Base-by-base conservation (phyloP, 2,888 invertebrate species). In the Neoaliturus tenellus region DNA sequence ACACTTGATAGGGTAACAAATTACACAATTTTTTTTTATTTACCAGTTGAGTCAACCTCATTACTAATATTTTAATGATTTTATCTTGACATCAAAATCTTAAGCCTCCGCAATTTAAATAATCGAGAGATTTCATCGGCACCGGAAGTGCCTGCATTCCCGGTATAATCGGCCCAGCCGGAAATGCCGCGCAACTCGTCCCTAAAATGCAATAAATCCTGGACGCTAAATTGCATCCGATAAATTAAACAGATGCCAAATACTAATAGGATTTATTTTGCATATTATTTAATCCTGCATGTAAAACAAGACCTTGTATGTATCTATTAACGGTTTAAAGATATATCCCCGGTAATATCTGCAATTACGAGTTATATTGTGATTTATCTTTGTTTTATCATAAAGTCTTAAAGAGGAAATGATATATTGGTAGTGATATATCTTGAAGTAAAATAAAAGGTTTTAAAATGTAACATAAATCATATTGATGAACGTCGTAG, bases 191-290 rank as follows among this genome's bases (percentile, higher is more conserved):
- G 69, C 2, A n/a, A n/a, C 23, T 39, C 67, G n/a, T 67, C 10
- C 25, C 39, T 33, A 4, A 1, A 31, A 23, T 23, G 23, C 23
- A 69, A 69, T 69, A 69, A 69, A 69, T 69, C 69, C 0, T 20
- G 39, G 5, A n/a, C 20, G 17, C 5, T 4, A 35, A 69, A 69
- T 69, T 69, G 69, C 69, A 33, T 35, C 39, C 39, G 23, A 69
- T 39, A 35, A 69, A 69, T 39, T 35, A 28, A 69, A 39, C 20
- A 39, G 69, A 35, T 39, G 69, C 69, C 69, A 39, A 69, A 35
- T 69, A 35, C 69, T 35, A 39, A 69, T 69, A 69, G 39, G 39
- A 33, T 67, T 35, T 69, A 69, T 69, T 69, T 35, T 39, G 69
- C 69, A 35, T 69, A 5, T 69, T 69, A 35, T 39, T 69, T 39